phyloP scores from a whole-genome alignment of 2,888 invertebrate genomes.

The Leptogaster cylindrica region DNA sequence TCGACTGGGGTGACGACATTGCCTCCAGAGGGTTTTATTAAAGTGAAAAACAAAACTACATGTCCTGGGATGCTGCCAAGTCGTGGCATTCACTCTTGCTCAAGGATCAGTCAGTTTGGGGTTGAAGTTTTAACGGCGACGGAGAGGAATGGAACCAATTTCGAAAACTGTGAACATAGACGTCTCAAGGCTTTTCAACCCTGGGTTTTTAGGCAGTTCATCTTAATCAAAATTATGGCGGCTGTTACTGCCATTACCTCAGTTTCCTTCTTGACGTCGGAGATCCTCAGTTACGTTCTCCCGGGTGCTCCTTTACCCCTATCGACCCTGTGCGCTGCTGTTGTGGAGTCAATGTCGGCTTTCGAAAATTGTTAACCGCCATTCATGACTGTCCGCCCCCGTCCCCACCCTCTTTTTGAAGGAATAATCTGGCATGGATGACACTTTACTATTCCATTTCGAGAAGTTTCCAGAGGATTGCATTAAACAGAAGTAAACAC shows the following conservation, averaged over 20 bases:
- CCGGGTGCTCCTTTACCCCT: neutral
- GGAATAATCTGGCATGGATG: neutral
- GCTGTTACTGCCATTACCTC: constrained; percentile 21
- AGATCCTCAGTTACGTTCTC: neutral
- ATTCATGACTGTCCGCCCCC: neutral
- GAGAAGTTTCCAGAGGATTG: constrained; percentile 21
- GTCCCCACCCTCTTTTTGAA: neutral
- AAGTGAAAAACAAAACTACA: too few species aligned
- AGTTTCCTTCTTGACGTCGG: too few species aligned
- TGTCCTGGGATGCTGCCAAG: too few species aligned
- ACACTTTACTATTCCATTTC: constrained; percentile 4
- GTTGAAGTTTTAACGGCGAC: neutral
- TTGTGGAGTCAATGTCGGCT: neutral
- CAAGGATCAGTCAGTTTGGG: too few species aligned
- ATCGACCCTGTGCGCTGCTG: neutral
- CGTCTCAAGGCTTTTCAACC: too few species aligned
- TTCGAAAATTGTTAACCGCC: neutral
- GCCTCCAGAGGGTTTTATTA: too few species aligned
- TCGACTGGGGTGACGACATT: too few species aligned
- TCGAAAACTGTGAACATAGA: too few species aligned
- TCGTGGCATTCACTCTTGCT: too few species aligned
- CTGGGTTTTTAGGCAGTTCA: neutral
- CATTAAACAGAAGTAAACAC: constrained; percentile 35
- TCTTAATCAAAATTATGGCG: constrained; percentile 32
- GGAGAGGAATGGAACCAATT: neutral